Conservation (phyloP, 2,797 vertebrate genomes). For the Lepilemur ruficaudatus region DNA sequence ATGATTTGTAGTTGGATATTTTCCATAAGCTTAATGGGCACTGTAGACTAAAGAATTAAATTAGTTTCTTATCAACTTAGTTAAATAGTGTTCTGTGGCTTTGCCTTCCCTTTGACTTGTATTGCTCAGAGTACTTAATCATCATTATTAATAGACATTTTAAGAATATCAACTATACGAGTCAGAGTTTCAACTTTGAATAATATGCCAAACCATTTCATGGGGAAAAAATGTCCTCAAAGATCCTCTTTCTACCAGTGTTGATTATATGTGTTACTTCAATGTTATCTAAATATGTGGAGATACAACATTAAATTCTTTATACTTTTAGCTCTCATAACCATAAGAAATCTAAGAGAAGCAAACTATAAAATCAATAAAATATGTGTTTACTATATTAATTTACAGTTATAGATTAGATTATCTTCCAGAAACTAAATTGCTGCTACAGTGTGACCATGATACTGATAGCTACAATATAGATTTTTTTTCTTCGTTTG, state of each 20-base stretch:
- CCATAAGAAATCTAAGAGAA: conserved; percentile 5
- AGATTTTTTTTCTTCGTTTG: not conserved
- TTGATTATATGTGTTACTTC: not conserved
- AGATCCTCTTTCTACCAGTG: not conserved
- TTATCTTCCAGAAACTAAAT: conserved; percentile 41
- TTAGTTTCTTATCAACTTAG: conserved; percentile 26
- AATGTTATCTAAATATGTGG: not conserved
- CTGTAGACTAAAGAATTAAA: not conserved
- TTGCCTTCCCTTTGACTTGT: not conserved
- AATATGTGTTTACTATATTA: not conserved
- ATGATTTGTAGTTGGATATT: conserved; percentile 18
- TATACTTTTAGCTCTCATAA: not conserved
- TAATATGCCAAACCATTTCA: not conserved
- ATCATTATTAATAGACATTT: not conserved
- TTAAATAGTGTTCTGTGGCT: not conserved
- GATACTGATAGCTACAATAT: not conserved
- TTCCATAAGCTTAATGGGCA: not conserved
- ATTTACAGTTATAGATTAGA: not conserved
- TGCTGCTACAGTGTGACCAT: not conserved
- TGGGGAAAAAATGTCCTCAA: not conserved
- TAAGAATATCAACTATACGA: not conserved
- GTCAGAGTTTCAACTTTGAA: not conserved
- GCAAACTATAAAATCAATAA: not conserved
- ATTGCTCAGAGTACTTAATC: not conserved
- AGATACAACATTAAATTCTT: conserved; percentile 17